Evolutionary conservation across 2,113 vertebrate species (phyloP), one percentile per base, ranked within the genome.

Genomic region (Cyprinodon variegatus): DNA sequence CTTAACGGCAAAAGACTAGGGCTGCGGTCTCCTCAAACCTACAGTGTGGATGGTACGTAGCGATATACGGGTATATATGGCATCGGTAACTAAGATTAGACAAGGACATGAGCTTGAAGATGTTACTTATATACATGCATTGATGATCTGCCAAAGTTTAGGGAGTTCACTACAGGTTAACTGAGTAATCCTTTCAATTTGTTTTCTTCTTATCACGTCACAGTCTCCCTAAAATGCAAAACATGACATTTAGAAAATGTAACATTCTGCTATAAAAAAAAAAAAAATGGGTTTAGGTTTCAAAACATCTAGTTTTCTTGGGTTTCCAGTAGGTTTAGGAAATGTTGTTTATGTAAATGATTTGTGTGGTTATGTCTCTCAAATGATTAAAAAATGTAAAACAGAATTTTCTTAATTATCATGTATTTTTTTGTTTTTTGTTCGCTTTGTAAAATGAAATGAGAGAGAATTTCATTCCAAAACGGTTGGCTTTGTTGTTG

Each of bases 1-100:
- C 29, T 77, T 82, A 70, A 64, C 36, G 40, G 76, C 64, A 79
- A 83, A 57, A 48, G 60, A 83, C 39, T 3, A 72, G 77, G 90
- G 78, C 61, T 3, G 76, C 29, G 70, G 78, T 57, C 72, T 81
- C 50, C 88, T 88, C 84, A 88, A 90, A 81, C 39, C 74, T 86
- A 60, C 84, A 85, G 85, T 75, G 80, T 61, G 79, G 77, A 78
- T 65, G 80, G 75, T 70, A 84, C 75, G 46, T 36, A 50, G 75
- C 73, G 22, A 65, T 43, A 59, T 62, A 67, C 72, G 78, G 74
- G 76, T 78, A 45, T 74, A 46, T 40, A 50, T 62, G 72, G 1
- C 17, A 46, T 20, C 61, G 78, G 29, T 43, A 72, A 39, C 72
- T 69, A 66, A 57, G 69, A 67, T 71, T 65, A 66, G 20, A 61